Evolutionary conservation across 1,140 invertebrate genomes (phyloP).

Genomic region (Pissodes strobi): DNA sequence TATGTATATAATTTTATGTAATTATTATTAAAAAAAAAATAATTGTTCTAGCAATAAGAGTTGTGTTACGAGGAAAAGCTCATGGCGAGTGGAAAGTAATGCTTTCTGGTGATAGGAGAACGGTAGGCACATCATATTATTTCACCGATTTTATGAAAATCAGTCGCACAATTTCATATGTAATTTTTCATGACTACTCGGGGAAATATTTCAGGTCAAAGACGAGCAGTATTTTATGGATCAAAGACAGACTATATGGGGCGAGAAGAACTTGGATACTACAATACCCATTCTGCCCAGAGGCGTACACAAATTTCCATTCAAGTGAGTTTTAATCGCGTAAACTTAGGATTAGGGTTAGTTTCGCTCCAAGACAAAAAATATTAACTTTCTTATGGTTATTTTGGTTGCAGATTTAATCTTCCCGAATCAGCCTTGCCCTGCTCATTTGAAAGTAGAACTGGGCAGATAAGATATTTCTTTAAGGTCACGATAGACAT

Average conservation of each 20-base stretch:
- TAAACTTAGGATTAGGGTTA: not conserved
- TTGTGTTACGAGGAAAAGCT: constrained; percentile 76
- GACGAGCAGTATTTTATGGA: constrained; percentile 85
- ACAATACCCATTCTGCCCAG: constrained; percentile 75
- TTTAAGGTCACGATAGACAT: constrained; percentile 81
- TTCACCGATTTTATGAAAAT: no score
- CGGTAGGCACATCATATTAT: constrained; percentile 58
- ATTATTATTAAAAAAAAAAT: no score
- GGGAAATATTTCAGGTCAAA: constrained; percentile 59
- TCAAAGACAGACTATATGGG: constrained; percentile 76
- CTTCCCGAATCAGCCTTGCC: constrained; percentile 78
- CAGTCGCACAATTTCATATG: no score
- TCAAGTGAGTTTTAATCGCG: constrained; percentile 58
- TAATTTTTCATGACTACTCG: no score
- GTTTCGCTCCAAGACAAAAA: not conserved
- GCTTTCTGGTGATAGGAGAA: constrained; percentile 74
- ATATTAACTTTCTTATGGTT: constrained; percentile 16
- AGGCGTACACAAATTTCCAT: constrained; percentile 77
- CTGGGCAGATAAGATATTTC: constrained; percentile 78
- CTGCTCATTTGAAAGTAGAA: constrained; percentile 80
- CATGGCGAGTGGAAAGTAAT: constrained; percentile 84
- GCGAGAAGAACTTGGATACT: constrained; percentile 67
- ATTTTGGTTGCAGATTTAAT: constrained; percentile 64
- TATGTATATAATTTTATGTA: no score
- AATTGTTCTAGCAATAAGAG: constrained; percentile 70